Percentiles rank a stretch among this genome's conserved stretches.
These are phyloP conservation scores for Ostrea edulis DNA, from an alignment of 1,140 invertebrate species.

Conservation along the genomic window DNA sequence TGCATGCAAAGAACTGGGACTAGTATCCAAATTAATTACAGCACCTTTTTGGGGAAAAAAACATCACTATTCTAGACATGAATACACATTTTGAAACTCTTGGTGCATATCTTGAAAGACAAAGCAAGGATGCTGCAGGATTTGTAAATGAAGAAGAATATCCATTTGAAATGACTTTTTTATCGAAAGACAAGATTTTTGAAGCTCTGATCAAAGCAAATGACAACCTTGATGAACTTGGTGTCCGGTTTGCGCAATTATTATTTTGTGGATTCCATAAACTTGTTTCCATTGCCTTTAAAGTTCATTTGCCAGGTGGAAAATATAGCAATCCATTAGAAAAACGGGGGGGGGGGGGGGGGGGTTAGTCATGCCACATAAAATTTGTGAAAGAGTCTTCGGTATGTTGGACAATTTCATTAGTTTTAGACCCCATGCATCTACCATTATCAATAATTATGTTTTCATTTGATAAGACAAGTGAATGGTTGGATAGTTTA, in stretches of 20 bases:
- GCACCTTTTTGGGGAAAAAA: conserved; percentile 40
- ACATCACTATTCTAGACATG: conserved; percentile 46
- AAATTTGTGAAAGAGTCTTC: conserved; percentile 44
- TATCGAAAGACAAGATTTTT: conserved; percentile 39
- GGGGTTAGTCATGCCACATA: conserved; percentile 37
- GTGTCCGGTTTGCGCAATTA: conserved; percentile 20
- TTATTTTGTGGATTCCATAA: conserved; percentile 23
- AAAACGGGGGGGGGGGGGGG: neutral
- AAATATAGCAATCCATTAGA: neutral
- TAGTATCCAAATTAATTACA: conserved; percentile 41
- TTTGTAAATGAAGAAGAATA: conserved; percentile 9
- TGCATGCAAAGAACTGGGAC: conserved; percentile 28
- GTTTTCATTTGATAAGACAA: conserved; percentile 61
- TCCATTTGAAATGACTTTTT: conserved; percentile 35
- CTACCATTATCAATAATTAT: conserved; percentile 59
- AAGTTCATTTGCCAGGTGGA: conserved; percentile 38
- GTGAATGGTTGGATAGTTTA: conserved; percentile 51
- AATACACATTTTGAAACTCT: conserved; percentile 44
- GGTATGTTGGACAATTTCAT: conserved; percentile 41
- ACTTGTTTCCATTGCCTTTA: conserved; percentile 17
- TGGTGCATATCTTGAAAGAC: conserved; percentile 34
- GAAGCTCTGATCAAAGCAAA: conserved; percentile 23
- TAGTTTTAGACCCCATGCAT: conserved; percentile 58
- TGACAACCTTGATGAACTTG: conserved; percentile 39
- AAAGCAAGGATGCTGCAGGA: conserved; percentile 18